These are phyloP conservation scores for Theristicus caerulescens DNA, from an alignment of 2,113 vertebrate genomes.

Conservation along the genomic window DNA sequence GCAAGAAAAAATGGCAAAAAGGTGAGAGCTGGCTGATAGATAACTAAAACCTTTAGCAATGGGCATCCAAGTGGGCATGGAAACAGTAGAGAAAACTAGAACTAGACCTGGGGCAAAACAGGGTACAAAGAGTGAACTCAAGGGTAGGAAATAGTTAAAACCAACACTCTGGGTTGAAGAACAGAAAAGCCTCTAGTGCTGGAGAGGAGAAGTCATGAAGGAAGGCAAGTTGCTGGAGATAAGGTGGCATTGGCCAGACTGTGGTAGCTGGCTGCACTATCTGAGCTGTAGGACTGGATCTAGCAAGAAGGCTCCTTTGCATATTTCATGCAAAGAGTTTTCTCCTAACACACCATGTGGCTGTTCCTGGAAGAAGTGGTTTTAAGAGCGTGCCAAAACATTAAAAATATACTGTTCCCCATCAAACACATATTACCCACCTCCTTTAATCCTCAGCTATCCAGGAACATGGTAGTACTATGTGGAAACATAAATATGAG, in stretches of 20 bases:
- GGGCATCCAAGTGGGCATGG: rapidly evolving
- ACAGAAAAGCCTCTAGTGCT: not conserved
- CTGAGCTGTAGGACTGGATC: not conserved
- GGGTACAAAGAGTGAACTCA: not conserved
- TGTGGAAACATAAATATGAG: not conserved
- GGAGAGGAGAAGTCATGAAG: not conserved
- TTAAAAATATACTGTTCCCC: not conserved
- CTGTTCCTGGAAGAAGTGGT: not conserved
- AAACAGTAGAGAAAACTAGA: not conserved
- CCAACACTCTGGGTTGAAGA: not conserved
- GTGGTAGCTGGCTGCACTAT: not conserved
- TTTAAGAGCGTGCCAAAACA: not conserved
- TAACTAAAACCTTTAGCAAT: not conserved
- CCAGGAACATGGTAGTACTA: not conserved
- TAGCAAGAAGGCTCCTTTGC: not conserved
- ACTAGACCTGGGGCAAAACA: not conserved
- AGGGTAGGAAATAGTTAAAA: not conserved
- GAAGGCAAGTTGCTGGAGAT: not conserved
- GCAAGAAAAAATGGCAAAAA: not conserved
- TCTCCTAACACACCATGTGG: not conserved
- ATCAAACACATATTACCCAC: not conserved
- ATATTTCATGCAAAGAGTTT: not conserved
- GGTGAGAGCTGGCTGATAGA: not conserved
- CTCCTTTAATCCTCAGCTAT: not conserved
- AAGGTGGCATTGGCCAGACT: not conserved